A percentile compares a stretch with the other conserved stretches of the same genome.
Evolutionary conservation across 2,888 invertebrate species (phyloP).

Genomic region (Apantesis nais): DNA sequence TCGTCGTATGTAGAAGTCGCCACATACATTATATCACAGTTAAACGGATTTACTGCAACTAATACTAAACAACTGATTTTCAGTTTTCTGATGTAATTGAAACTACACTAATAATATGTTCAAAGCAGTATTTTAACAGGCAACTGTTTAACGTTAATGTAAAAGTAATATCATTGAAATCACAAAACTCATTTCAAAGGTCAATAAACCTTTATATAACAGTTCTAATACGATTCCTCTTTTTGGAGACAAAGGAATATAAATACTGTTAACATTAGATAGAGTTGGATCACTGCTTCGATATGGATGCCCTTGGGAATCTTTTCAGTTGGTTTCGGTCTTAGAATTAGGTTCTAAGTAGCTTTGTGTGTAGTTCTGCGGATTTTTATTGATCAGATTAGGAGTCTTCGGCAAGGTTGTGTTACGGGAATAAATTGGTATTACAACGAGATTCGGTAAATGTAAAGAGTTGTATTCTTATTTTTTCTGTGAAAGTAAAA

Average conservation of each 20-base stretch:
- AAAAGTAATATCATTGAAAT: not conserved
- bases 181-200: not conserved
- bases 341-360: constrained; percentile 25
- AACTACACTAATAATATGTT: no score
- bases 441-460: not conserved
- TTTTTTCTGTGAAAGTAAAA: not conserved
- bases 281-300: constrained; percentile 15
- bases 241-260: not conserved
- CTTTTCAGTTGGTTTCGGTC: constrained; percentile 24
- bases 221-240: not conserved
- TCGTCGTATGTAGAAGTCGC: no score
- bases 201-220: not conserved
- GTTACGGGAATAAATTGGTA: not conserved
- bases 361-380: constrained; percentile 15
- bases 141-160: not conserved
- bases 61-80: no score
- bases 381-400: constrained; percentile 15
- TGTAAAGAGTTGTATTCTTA: not conserved
- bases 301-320: constrained; percentile 25
- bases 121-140: not conserved
- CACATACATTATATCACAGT: no score
- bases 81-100: no score
- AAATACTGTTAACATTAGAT: constrained; percentile 17
- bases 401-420: not conserved
- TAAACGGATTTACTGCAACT: no score